Conservation (phyloP, 2,113 vertebrate genomes). For the Hippocampus mohnikei region DNA sequence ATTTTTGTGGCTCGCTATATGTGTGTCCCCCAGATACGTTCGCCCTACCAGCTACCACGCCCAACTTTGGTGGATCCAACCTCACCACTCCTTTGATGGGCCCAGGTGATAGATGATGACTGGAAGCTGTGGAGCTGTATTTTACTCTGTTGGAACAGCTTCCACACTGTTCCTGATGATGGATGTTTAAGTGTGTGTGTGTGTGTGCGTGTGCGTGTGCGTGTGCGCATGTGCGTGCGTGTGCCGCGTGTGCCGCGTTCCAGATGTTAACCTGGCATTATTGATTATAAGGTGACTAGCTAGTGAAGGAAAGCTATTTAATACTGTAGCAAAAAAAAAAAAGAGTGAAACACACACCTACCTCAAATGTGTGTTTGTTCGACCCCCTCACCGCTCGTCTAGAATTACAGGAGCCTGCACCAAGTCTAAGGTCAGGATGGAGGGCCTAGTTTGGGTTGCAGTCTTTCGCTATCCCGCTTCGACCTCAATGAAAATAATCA, state of each 20-base stretch:
- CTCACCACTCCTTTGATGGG: slow-evolving; percentile 31
- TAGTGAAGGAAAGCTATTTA: slow-evolving; percentile 56
- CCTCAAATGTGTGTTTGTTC: slow-evolving; percentile 53
- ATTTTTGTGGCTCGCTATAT: slow-evolving; percentile 28
- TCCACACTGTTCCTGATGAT: slow-evolving; percentile 36
- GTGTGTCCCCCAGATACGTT: slow-evolving; percentile 33
- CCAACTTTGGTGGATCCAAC: background rate
- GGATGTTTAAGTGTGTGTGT: slow-evolving; percentile 28
- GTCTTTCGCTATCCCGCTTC: slow-evolving; percentile 38
- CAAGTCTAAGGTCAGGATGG: slow-evolving; percentile 35
- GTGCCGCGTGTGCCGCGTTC: slow-evolving; percentile 28
- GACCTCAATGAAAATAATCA: slow-evolving; percentile 53
- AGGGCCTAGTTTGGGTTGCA: slow-evolving; percentile 49
- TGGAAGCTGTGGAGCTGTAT: slow-evolving; percentile 50
- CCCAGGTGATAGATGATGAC: slow-evolving; percentile 60
- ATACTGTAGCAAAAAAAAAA: slow-evolving; percentile 46
- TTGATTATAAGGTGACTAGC: slow-evolving; percentile 56
- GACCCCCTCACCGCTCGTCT: slow-evolving; percentile 49
- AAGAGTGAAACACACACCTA: slow-evolving; percentile 45
- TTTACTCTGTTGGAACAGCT: slow-evolving; percentile 30
- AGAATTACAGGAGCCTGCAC: slow-evolving; percentile 57
- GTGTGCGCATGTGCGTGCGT: background rate
- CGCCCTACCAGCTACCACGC: slow-evolving; percentile 10
- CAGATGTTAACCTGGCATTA: slow-evolving; percentile 54
- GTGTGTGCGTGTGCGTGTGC: background rate